Percentiles rank a stretch among this genome's conserved stretches.
Conservation (phyloP, 2,888 invertebrate genomes). For the Epirrhoe tristata region DNA sequence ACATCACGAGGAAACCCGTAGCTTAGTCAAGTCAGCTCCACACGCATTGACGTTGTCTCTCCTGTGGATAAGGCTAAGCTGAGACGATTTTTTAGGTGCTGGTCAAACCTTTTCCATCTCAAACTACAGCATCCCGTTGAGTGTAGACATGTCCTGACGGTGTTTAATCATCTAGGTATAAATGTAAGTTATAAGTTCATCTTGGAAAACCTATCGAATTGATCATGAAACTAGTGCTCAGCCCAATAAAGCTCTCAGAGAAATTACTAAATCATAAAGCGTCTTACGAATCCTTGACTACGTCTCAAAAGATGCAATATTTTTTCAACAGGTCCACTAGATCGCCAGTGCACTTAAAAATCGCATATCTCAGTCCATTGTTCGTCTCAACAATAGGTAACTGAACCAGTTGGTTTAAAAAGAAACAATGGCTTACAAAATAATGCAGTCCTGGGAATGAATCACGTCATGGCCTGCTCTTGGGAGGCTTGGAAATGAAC, state of each 20-base stretch:
- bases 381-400: slow-evolving; percentile 75
- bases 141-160: too few relatives aligned
- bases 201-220: background rate
- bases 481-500: slow-evolving; percentile 68
- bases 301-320: slow-evolving; percentile 24
- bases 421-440: slow-evolving; percentile 81
- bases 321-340: slow-evolving; percentile 40
- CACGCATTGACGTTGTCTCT: too few relatives aligned
- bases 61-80: too few relatives aligned
- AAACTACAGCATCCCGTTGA: too few relatives aligned
- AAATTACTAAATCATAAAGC: slow-evolving; percentile 9
- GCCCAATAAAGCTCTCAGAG: slow-evolving; percentile 10
- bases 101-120: too few relatives aligned
- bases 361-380: slow-evolving; percentile 74
- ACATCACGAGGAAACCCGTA: too few relatives aligned
- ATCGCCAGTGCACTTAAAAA: slow-evolving; percentile 64
- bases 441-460: slow-evolving; percentile 80
- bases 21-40: too few relatives aligned
- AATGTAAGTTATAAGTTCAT: too few relatives aligned
- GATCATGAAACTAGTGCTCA: background rate
- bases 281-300: slow-evolving; percentile 18
- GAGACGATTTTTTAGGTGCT: too few relatives aligned
- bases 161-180: too few relatives aligned
- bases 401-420: slow-evolving; percentile 74
- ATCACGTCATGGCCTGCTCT: slow-evolving; percentile 68